Evolutionary conservation across 2,797 vertebrate species (phyloP).

Genomic region (Pangasius krempfi): DNA sequence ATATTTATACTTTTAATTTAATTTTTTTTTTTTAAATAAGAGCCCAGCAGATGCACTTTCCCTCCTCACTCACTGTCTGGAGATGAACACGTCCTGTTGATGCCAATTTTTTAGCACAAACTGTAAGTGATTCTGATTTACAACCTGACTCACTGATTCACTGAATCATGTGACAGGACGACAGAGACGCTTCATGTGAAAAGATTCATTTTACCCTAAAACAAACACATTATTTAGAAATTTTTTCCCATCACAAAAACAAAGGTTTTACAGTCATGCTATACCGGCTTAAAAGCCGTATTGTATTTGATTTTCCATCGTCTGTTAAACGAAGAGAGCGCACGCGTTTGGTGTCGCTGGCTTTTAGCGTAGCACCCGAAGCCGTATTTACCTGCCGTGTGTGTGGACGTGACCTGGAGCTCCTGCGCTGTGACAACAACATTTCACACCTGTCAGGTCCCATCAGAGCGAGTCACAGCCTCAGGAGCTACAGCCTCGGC

Average conservation of each 20-base stretch:
- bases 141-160: not conserved
- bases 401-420: conserved; percentile 38
- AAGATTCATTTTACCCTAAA: not conserved
- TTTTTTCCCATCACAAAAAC: not conserved
- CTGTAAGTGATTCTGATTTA: conserved; percentile 1
- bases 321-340: not conserved
- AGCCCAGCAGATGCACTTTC: not conserved
- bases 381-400: not conserved
- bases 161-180: not conserved
- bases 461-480: conserved; percentile 31
- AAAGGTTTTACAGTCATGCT: not conserved
- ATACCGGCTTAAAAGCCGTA: not conserved
- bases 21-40: not conserved
- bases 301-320: not conserved
- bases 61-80: not conserved
- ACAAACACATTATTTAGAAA: not conserved
- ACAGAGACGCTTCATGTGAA: not conserved
- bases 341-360: not conserved
- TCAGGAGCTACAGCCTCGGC: not conserved
- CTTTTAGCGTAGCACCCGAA: not conserved
- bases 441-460: conserved; percentile 52
- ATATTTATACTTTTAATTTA: not conserved
- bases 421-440: conserved; percentile 29
- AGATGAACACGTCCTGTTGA: not conserved
- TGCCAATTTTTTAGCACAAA: not conserved